Conservation (phyloP, 2,797 vertebrate genomes). For the Sternotherus odoratus region DNA sequence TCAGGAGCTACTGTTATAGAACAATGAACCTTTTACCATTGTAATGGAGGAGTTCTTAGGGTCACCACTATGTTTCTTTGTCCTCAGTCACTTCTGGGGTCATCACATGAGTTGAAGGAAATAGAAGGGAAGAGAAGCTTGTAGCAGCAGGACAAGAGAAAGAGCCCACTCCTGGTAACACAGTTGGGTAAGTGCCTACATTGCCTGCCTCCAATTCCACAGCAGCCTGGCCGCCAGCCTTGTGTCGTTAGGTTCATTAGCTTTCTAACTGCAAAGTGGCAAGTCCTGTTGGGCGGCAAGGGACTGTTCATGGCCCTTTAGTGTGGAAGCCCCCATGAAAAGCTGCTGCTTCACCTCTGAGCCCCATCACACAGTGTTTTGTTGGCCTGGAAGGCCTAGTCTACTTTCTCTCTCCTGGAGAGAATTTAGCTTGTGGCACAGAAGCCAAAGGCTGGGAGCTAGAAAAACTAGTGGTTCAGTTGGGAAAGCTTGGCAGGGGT, state of each 20-base stretch:
- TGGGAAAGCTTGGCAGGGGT: not conserved
- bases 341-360: not conserved
- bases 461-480: constrained; percentile 20
- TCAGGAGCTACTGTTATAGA: too few relatives aligned
- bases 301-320: not conserved
- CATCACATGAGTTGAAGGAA: too few relatives aligned
- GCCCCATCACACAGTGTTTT: not conserved
- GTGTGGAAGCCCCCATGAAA: not conserved
- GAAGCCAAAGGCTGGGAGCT: not conserved
- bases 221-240: too few relatives aligned
- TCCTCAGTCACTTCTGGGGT: not conserved
- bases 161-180: not conserved
- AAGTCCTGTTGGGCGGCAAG: not conserved
- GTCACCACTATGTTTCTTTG: too few relatives aligned
- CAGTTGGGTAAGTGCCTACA: not conserved
- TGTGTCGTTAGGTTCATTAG: not conserved
- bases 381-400: not conserved
- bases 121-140: not conserved
- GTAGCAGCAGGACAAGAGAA: not conserved
- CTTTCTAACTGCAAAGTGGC: not conserved
- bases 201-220: not conserved
- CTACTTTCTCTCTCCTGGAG: not conserved
- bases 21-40: too few relatives aligned
- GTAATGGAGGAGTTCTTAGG: too few relatives aligned
- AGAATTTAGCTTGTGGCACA: constrained; percentile 15